Base-by-base conservation (phyloP, 1,140 invertebrate genomes). In the Pentalonia nigronervosa region DNA sequence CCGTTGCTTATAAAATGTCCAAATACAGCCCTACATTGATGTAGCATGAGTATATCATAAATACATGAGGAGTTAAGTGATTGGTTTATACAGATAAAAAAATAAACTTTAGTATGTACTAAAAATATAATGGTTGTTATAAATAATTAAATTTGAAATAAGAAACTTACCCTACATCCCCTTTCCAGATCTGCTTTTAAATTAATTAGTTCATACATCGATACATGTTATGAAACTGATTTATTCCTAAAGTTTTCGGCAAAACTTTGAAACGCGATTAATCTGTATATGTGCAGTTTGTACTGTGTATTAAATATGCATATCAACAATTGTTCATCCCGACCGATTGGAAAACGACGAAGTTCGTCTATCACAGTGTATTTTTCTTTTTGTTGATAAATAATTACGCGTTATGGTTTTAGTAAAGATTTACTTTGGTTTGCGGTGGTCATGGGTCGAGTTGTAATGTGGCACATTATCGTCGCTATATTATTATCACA, bases 401-500 rank as follows among this genome's bases (percentile, higher is more conserved):
- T n/a, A 17, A 47, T n/a, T 53, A 50, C n/a, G 48, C 34, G 45
- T 47, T 47, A 87, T 45, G 17, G n/a, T 53, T 41, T 56, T 36
- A 21, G 11, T 14, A 11, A n/a, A 25, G 86, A 53, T 89, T 53
- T 88, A 21, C 36, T 67, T 21, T 21, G 60, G 56, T 91, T 45
- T 76, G 36, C 56, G 36, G 60, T 90, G 41, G 41, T 91, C 30
- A 47, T 48, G 30, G 45, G 50, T n/a, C 4, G n/a, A n/a, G 20
- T 76, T 17, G 25, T 45, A 76, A 91, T 45, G 7, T 14, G n/a
- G 34, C 36, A 36, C 56, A 76, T 91, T 91, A 91, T 47, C 30
- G 14, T 91, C 90, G 90, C 36, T 76, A 45, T 47, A 91, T 90
- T 90, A 91, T 41, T 36, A 56, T 53, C 47, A 36, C 7, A 25